A percentile compares a stretch with the other conserved stretches of the same genome.
phyloP scores from a whole-genome alignment of 1,140 invertebrate species.

The Carcinoscorpius rotundicauda region DNA sequence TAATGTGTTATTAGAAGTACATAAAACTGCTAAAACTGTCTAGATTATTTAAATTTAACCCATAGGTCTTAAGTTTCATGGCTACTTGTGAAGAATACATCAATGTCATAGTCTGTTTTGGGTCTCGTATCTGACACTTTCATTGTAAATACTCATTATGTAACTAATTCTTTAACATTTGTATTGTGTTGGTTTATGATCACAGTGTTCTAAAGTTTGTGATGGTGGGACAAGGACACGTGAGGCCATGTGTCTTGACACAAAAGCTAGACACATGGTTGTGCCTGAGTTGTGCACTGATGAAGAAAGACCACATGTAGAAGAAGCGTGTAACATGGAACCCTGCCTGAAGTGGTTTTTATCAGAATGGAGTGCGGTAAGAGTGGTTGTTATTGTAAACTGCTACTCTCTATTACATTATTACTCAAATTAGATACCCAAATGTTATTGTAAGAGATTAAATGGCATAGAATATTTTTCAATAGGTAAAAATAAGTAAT shows the following conservation, averaged over 20 bases:
- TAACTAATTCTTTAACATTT: not conserved
- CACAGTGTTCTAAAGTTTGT: conserved; percentile 33
- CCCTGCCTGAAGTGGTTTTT: conserved; percentile 31
- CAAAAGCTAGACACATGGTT: conserved; percentile 21
- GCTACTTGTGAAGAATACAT: too few species aligned
- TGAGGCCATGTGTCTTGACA: conserved; percentile 30
- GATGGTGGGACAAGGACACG: conserved; percentile 29
- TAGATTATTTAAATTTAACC: too few species aligned
- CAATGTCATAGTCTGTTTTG: not conserved
- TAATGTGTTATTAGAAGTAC: too few species aligned
- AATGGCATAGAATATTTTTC: too few species aligned
- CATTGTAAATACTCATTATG: not conserved
- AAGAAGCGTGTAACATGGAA: conserved; percentile 28
- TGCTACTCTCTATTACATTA: too few species aligned
- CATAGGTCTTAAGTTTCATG: too few species aligned
- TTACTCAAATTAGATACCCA: too few species aligned
- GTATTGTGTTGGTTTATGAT: conserved; percentile 4
- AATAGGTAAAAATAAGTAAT: too few species aligned
- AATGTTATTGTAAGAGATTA: too few species aligned
- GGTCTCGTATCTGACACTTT: not conserved
- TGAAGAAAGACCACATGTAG: conserved; percentile 24
- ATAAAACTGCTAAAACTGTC: too few species aligned
- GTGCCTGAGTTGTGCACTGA: not conserved
- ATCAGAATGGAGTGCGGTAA: conserved; percentile 31
- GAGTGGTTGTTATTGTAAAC: too few species aligned